Conservation (phyloP, 2,797 vertebrate species). For the Argya squamiceps region DNA sequence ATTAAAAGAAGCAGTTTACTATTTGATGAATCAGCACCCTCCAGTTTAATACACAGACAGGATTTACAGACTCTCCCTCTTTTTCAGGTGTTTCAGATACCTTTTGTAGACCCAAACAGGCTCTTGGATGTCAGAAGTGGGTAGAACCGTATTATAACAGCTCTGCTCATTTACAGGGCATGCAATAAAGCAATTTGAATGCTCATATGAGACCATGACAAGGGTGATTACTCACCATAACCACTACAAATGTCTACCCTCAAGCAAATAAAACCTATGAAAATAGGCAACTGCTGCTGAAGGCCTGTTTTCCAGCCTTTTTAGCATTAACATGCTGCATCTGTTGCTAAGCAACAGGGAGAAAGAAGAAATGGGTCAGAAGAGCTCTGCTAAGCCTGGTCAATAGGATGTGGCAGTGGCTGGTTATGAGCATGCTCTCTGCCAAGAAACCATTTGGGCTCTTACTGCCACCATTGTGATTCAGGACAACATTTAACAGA, state of each 20-base stretch:
- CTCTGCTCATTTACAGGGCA: conserved; percentile 3
- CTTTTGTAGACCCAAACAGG: neutral
- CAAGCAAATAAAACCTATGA: conserved; percentile 16
- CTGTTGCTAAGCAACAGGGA: conserved; percentile 70
- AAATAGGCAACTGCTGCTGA: conserved; percentile 20
- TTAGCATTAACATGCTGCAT: conserved; percentile 28
- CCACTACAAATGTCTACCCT: conserved; percentile 24
- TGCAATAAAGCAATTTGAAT: conserved; percentile 4
- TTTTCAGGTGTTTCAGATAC: neutral
- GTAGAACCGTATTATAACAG: neutral
- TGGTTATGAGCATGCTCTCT: neutral
- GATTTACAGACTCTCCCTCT: neutral
- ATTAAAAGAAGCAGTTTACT: neutral
- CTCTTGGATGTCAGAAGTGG: neutral
- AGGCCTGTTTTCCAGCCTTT: conserved; percentile 33
- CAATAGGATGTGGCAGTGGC: conserved; percentile 18
- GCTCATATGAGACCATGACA: conserved; percentile 1
- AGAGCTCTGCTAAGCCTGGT: conserved; percentile 16
- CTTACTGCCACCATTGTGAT: neutral
- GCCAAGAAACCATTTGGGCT: neutral
- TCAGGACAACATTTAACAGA: neutral
- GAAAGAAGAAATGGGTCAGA: conserved; percentile 62
- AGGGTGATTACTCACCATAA: conserved; percentile 23
- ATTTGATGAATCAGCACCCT: neutral
- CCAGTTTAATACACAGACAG: neutral